Conservation (phyloP, 2,113 vertebrate species). For the Mesoclemmys tuberculata region DNA sequence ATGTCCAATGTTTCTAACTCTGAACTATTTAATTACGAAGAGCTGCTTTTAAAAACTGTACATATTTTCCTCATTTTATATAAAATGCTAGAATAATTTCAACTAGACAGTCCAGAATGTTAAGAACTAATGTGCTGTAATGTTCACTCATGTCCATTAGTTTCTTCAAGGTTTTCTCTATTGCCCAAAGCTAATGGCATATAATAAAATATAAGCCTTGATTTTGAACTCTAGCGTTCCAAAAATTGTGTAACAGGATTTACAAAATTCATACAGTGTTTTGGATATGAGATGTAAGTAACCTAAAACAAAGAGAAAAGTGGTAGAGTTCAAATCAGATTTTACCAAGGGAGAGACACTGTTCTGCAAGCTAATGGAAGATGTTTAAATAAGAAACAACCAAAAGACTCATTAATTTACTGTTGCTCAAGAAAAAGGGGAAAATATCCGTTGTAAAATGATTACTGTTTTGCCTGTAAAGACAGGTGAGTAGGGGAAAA, state of each 20-base stretch:
- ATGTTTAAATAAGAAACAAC: background rate
- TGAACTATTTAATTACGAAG: background rate
- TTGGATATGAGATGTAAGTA: accelerated
- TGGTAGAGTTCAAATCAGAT: background rate
- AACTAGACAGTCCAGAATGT: background rate
- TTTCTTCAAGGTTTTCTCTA: background rate
- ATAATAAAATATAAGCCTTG: background rate
- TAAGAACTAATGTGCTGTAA: background rate
- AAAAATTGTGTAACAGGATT: background rate
- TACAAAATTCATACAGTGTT: background rate
- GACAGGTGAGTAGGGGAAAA: background rate
- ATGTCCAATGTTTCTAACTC: background rate
- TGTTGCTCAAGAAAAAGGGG: background rate
- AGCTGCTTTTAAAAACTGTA: background rate
- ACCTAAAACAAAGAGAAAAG: background rate
- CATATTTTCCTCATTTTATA: background rate
- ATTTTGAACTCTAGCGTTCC: background rate
- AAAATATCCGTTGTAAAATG: background rate
- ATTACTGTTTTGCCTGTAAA: background rate
- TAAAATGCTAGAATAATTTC: background rate
- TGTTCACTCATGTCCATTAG: background rate
- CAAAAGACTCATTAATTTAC: background rate
- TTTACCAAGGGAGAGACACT: background rate
- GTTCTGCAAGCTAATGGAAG: background rate
- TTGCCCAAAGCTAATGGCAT: background rate